Conservation (phyloP, 1,140 invertebrate species). For the Cheumatopsyche charites region DNA sequence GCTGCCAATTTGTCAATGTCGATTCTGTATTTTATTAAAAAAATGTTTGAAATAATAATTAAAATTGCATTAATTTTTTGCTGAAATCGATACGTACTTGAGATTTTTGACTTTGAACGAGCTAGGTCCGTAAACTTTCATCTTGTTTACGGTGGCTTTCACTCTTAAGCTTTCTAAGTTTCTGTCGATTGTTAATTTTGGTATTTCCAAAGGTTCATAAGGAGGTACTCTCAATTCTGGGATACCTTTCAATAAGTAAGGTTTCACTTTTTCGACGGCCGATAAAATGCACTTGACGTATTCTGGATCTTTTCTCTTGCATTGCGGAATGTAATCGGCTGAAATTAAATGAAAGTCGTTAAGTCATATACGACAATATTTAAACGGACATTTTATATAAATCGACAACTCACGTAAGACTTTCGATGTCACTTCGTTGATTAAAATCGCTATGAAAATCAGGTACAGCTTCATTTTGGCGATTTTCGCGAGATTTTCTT, state of each 20-base stretch:
- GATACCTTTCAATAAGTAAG: slow-evolving; percentile 66
- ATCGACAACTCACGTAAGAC: slow-evolving; percentile 42
- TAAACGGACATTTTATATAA: neutral
- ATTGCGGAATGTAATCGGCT: slow-evolving; percentile 66
- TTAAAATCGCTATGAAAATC: slow-evolving; percentile 31
- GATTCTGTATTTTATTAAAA: slow-evolving; percentile 55
- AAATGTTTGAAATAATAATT: neutral
- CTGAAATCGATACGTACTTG: slow-evolving; percentile 55
- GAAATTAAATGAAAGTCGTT: slow-evolving; percentile 46
- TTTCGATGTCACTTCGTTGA: slow-evolving; percentile 37
- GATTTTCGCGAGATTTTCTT: neutral
- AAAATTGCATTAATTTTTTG: neutral
- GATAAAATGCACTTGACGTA: slow-evolving; percentile 66
- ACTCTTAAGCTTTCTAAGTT: slow-evolving; percentile 69
- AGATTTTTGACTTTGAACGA: slow-evolving; percentile 69
- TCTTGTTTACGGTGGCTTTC: slow-evolving; percentile 69
- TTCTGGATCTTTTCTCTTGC: slow-evolving; percentile 64
- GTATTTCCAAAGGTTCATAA: slow-evolving; percentile 68
- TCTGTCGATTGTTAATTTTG: slow-evolving; percentile 68
- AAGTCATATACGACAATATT: neutral
- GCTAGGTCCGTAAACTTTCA: slow-evolving; percentile 66
- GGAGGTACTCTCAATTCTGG: slow-evolving; percentile 68
- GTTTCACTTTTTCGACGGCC: slow-evolving; percentile 63
- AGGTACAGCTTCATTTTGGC: slow-evolving; percentile 41
- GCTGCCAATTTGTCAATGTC: slow-evolving; percentile 67